These are phyloP conservation scores for Perdita meconis DNA, from an alignment of 2,888 invertebrate genomes.

Conservation along the genomic window DNA sequence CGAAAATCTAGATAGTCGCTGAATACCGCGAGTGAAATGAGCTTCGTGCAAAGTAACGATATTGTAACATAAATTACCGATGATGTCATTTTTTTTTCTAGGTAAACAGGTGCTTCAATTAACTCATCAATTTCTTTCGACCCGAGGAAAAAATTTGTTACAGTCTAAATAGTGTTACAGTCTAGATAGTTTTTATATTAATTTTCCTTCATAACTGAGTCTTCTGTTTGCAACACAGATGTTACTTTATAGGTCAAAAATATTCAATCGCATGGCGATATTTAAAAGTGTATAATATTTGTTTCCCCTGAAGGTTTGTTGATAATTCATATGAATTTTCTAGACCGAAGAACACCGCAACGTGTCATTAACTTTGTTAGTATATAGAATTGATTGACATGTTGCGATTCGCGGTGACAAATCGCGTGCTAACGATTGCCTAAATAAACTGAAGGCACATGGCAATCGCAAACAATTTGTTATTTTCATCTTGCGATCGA, in stretches of 20 bases:
- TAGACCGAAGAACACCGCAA: neutral
- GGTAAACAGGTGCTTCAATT: neutral
- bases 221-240: neutral
- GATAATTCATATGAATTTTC: neutral
- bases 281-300: neutral
- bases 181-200: neutral
- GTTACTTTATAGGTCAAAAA: neutral
- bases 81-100: constrained; percentile 7
- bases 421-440: neutral
- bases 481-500: constrained; percentile 7
- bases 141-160: neutral
- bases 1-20: constrained; percentile 14
- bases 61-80: neutral
- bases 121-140: neutral
- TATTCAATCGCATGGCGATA: neutral
- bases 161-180: neutral
- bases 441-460: no score
- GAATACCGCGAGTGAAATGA: constrained; percentile 2
- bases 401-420: neutral
- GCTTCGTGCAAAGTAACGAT: neutral
- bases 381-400: neutral
- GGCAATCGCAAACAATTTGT: no score
- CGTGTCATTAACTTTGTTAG: no score
- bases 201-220: neutral
- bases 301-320: neutral